Evolutionary conservation across 2,888 invertebrate species (phyloP).

Genomic region (Sarcophaga subvicina): DNA sequence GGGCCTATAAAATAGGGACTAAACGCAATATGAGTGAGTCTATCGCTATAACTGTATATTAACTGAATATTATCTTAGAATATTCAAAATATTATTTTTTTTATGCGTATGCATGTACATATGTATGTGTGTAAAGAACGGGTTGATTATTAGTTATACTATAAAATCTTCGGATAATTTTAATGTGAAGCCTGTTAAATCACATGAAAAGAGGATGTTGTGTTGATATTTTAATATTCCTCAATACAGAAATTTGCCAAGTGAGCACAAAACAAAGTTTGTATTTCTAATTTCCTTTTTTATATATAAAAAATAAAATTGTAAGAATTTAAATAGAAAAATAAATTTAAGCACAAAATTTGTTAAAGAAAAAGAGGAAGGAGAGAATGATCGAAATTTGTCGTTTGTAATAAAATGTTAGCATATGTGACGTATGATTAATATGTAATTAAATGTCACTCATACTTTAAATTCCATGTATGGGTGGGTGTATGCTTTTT

Average conservation of each 20-base stretch:
- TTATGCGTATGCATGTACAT: not conserved
- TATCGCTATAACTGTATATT: not conserved
- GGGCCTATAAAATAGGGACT: not conserved
- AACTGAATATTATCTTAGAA: not conserved
- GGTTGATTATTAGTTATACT: not conserved
- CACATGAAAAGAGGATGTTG: not conserved
- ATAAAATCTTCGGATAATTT: not conserved
- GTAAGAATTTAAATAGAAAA: not conserved
- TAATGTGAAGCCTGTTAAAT: not conserved
- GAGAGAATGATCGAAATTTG: not conserved
- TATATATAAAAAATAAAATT: not conserved
- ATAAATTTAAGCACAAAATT: not conserved
- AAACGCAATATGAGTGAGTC: not conserved
- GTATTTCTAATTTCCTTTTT: not conserved
- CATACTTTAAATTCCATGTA: not conserved
- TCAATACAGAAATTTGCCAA: not conserved
- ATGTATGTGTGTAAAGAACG: not conserved
- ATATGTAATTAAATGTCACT: conserved; percentile 17
- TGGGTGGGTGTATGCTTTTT: not conserved
- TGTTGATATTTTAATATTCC: not conserved
- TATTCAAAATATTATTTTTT: not conserved
- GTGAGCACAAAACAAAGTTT: not conserved
- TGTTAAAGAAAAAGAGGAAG: not conserved
- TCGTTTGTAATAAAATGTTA: not conserved
- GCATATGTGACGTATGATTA: conserved; percentile 32